Conservation (phyloP, 2,888 invertebrate species). For the Sphaerolaimus hirsutus region DNA sequence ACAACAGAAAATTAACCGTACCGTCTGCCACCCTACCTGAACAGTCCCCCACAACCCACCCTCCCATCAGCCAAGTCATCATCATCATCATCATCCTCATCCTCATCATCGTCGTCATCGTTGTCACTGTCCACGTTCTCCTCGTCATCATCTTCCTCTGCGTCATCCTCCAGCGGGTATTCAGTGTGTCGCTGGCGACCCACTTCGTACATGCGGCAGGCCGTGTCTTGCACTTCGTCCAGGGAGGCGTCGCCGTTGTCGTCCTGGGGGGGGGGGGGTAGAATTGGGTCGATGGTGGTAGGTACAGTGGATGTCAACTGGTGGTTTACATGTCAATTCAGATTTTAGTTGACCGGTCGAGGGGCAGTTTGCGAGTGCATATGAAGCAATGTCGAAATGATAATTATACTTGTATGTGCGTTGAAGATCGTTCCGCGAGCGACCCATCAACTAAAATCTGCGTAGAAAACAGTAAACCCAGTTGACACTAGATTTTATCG, state of each 20-base stretch:
- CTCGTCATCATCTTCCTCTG: constrained; percentile 7
- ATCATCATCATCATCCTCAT: too few species aligned
- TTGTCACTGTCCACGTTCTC: constrained; percentile 7
- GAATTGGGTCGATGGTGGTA: background rate
- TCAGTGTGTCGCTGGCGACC: constrained; percentile 53
- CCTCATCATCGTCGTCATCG: constrained; percentile 5
- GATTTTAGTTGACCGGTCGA: too few species aligned
- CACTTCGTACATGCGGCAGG: constrained; percentile 70
- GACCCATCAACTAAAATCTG: too few species aligned
- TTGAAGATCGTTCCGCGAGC: too few species aligned
- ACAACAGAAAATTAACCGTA: too few species aligned
- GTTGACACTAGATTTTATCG: background rate
- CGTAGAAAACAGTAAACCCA: background rate
- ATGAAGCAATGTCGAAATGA: background rate
- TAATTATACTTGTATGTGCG: too few species aligned
- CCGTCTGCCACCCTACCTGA: too few species aligned
- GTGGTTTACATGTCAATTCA: too few species aligned
- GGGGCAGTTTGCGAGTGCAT: background rate
- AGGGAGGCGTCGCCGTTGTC: constrained; percentile 6
- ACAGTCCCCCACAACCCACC: too few species aligned
- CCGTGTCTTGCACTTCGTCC: constrained; percentile 62
- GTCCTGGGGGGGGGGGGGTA: constrained; percentile 19
- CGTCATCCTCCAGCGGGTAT: constrained; percentile 53
- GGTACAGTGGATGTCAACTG: background rate
- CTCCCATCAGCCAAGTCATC: too few species aligned